A percentile compares a stretch with the other conserved stretches of the same genome.
Conservation (phyloP, 1,140 invertebrate species). For the Andrena cerasifolii region DNA sequence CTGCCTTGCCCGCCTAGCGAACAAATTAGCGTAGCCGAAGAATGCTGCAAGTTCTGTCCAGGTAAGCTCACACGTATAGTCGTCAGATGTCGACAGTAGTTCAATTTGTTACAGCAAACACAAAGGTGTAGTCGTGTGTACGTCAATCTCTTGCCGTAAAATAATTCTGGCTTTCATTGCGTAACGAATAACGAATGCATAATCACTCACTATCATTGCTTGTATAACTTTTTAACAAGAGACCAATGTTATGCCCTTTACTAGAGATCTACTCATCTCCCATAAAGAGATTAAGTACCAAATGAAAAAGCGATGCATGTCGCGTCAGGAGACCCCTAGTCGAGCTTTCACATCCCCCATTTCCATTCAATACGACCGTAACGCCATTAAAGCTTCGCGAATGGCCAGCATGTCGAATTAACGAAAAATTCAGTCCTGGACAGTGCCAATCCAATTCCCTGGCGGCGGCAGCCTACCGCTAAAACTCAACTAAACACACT, state of each 20-base stretch:
- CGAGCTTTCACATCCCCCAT: neutral
- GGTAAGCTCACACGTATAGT: conserved; percentile 84
- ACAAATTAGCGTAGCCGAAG: conserved; percentile 90
- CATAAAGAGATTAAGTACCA: neutral
- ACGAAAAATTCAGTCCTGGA: neutral
- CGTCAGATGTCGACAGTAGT: neutral
- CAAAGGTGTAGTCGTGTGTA: too few species aligned
- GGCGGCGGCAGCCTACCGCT: neutral
- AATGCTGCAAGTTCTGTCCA: conserved; percentile 96
- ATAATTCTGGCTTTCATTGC: neutral
- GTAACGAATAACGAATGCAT: neutral
- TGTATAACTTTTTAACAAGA: neutral
- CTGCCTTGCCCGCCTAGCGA: conserved; percentile 90
- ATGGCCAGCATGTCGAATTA: conserved; percentile 27
- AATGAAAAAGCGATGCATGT: neutral
- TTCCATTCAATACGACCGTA: neutral
- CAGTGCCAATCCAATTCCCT: neutral
- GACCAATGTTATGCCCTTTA: neutral
- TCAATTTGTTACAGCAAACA: neutral
- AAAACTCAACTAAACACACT: conserved; percentile 27
- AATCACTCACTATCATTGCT: neutral
- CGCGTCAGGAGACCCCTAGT: neutral
- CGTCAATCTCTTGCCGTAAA: too few species aligned
- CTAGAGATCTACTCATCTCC: neutral
- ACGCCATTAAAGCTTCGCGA: neutral